Evolutionary conservation across 2,888 invertebrate genomes (phyloP).

Genomic region (Campaea margaritaria): DNA sequence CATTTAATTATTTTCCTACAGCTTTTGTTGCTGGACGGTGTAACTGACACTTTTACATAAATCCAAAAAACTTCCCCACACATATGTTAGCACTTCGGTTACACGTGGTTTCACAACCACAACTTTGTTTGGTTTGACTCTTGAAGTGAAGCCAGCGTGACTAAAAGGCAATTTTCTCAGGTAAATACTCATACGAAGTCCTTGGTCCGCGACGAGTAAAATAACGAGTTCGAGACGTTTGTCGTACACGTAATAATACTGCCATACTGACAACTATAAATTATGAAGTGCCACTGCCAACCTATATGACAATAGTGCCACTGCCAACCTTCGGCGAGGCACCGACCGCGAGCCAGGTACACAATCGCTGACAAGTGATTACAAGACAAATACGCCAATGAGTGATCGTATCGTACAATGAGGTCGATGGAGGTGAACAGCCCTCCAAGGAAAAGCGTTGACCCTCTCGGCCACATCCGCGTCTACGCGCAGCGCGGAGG

Average conservation of each 20-base stretch:
- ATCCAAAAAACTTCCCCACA: too few relatives aligned
- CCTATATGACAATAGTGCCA: constrained; percentile 1
- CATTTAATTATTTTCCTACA: constrained; percentile 6
- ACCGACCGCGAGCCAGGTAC: constrained; percentile 14
- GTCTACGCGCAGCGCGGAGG: constrained; percentile 43
- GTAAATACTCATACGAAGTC: constrained; percentile 64
- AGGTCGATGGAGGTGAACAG: constrained; percentile 80
- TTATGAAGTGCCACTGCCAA: background rate
- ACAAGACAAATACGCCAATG: constrained; percentile 42
- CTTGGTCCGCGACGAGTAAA: constrained; percentile 47
- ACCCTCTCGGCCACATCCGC: constrained; percentile 73
- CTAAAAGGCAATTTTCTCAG: constrained; percentile 62
- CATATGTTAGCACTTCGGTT: too few relatives aligned
- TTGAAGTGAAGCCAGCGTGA: constrained; percentile 51
- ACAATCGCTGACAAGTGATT: constrained; percentile 38
- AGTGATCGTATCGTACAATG: constrained; percentile 58
- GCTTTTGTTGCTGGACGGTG: background rate
- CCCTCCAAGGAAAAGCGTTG: constrained; percentile 82
- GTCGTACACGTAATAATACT: constrained; percentile 17
- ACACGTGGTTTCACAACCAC: too few relatives aligned
- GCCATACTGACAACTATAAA: background rate
- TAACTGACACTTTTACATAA: too few relatives aligned
- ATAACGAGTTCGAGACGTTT: constrained; percentile 26
- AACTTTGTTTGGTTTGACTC: constrained; percentile 46
- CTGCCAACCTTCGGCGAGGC: constrained; percentile 23